Percentiles rank a stretch among this genome's conserved stretches.
These are phyloP conservation scores for Tiphia femorata DNA, from an alignment of 2,888 invertebrate genomes.

Conservation along the genomic window DNA sequence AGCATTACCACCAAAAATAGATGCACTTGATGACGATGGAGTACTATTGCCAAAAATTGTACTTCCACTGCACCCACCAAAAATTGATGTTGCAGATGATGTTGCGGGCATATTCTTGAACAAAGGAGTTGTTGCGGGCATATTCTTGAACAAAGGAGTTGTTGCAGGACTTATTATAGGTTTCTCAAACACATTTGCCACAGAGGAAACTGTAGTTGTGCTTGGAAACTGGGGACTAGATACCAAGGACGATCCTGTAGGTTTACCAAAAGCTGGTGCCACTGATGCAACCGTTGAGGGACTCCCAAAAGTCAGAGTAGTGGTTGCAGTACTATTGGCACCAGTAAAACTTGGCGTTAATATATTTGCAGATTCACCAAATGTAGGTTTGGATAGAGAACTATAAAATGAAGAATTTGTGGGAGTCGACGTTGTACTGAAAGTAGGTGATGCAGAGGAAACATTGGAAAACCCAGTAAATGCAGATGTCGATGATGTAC, in stretches of 20 bases:
- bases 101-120: conserved; percentile 28
- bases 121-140: conserved; percentile 21
- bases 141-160: conserved; percentile 17
- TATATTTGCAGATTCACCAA: conserved; percentile 23
- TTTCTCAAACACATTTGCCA: conserved; percentile 33
- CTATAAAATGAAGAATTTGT: conserved; percentile 29
- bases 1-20: conserved; percentile 34
- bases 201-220: conserved; percentile 22
- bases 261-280: conserved; percentile 27
- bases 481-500: conserved; percentile 9
- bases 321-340: conserved; percentile 3
- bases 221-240: conserved; percentile 33
- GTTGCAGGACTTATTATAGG: conserved; percentile 22
- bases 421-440: conserved; percentile 3
- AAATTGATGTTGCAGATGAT: conserved; percentile 24
- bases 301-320: conserved; percentile 26
- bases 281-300: conserved; percentile 16
- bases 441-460: conserved; percentile 5
- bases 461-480: conserved; percentile 28
- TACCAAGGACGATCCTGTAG: conserved; percentile 11
- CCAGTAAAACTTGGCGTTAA: conserved; percentile 19
- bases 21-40: conserved; percentile 10
- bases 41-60: conserved; percentile 26
- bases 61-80: conserved; percentile 28
- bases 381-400: conserved; percentile 24